A percentile compares a stretch with the other conserved stretches of the same genome.
phyloP scores from a whole-genome alignment of 1,140 invertebrate genomes.

The Triops cancriformis region DNA sequence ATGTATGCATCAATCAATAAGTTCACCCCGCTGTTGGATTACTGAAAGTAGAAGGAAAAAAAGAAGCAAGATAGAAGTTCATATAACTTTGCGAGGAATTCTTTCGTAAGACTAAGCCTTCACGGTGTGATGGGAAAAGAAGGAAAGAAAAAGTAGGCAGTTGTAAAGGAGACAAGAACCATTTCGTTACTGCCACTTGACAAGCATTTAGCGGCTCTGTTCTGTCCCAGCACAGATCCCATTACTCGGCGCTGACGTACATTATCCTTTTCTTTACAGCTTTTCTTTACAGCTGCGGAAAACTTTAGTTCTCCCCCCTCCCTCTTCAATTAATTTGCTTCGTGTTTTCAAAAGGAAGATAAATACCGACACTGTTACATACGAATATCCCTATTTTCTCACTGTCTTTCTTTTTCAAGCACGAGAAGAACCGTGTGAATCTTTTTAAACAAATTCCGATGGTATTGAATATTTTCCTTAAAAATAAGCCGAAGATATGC shows the following conservation, averaged over 20 bases:
- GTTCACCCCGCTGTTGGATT: background rate
- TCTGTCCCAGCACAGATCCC: slow-evolving; percentile 8
- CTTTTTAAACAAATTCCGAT: background rate
- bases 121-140: background rate
- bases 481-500: no score
- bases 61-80: background rate
- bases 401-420: background rate
- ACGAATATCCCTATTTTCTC: background rate
- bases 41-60: background rate
- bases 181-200: slow-evolving; percentile 9
- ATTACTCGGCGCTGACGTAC: background rate
- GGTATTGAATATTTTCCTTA: no score
- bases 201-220: slow-evolving; percentile 12
- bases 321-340: slow-evolving; percentile 11
- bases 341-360: slow-evolving; percentile 6
- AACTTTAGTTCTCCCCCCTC: background rate
- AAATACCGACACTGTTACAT: background rate
- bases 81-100: background rate
- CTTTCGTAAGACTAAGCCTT: background rate
- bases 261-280: background rate
- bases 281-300: background rate
- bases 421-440: background rate
- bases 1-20: background rate
- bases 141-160: background rate
- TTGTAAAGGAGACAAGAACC: slow-evolving; percentile 13